Base-by-base conservation (phyloP, 2,797 vertebrate species). In the Squalus acanthias region DNA sequence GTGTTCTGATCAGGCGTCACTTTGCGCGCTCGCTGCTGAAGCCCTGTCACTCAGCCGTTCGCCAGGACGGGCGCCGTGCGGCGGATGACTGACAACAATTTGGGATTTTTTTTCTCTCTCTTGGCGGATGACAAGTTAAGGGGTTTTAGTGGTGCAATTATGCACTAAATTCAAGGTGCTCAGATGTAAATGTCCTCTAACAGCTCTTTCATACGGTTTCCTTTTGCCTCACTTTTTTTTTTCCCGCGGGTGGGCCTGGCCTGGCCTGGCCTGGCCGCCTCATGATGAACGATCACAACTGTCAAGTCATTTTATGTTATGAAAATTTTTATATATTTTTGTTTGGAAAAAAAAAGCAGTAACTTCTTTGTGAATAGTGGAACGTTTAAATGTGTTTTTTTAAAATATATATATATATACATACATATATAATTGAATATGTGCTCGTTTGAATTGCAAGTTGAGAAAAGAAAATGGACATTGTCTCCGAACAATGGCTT, bases 141-240 rank as follows among this genome's bases (percentile, higher is more conserved):
- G 98, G 97, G 97, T 98, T 39, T 98, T 98, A 98, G 98, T 98
- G 97, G 97, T 98, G 98, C 98, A 99, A 99, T 99, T 98, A 98
- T 98, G 97, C 97, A 97, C 98, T 98, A 98, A 98, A 98, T 98
- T 98, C 98, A 98, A 98, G 98, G 98, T 98, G 98, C 98, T 98
- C 98, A 98, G 98, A 98, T 98, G 98, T 98, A 98, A 99, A 98
- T 98, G 98, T 98, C 98, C 98, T 98, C 98, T 98, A 98, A 98
- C n/a, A 70, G 39, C 88, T 92, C 57, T 70, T 94, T 50, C 70
- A 53, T 72, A 13, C 69, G 3, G 29, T 65, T 65, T 65, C 60
- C 89, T 95, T 20, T 29, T 26, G 88, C 26, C 33, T 57, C 88
- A 63, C 88, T 60, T 91, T 91, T 91, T 33, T 33, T 39, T 39